Base-by-base conservation (phyloP, 2,113 vertebrate genomes). In the Coreoperca whiteheadi region DNA sequence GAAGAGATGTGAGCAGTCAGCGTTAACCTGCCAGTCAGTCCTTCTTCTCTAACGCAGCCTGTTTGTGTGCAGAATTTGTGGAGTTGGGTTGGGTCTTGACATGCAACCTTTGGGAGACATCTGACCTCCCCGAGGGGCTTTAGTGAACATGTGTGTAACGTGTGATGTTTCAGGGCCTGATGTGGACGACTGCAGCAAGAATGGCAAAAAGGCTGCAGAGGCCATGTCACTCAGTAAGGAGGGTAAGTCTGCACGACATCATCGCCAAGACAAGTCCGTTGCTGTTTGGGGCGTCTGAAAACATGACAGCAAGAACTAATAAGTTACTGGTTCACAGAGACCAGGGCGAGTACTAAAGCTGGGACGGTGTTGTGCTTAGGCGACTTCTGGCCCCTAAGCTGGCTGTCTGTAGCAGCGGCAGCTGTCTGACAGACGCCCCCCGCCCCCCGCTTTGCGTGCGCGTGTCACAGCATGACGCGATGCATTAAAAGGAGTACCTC, bases 141-240 rank as follows among this genome's bases (percentile, higher is more conserved):
- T 70, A n/a, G 16, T 79, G 37, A 88, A 76, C 70, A 65, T 65
- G 25, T 50, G 0, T 82, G 28, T 82, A 4, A 86, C 81, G 25
- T 87, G 6, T 81, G 28, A 64, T 76, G 25, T 90, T 93, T 70
- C 89, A 97, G 97, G 96, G 67, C 68, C 90, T 41, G 97, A 97
- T 82, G 90, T 88, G 79, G 98, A 97, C 65, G 97, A 98, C 64
- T 96, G 92, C 81, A 95, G 89, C 92, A 98, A 97, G 94, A 97
- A 94, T 91, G 91, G 95, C 65, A 93, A 90, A 84, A 98, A 97
- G 93, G 95, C 96, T 74, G 87, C 96, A 90, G 97, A 98, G 25
- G 95, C 98, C 85, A 98, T 98, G 97, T 97, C 97, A 28, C 96
- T 98, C 86, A 96, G 97, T 86, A 98, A 97, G 87, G 98, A 98